Percentiles rank a stretch among this genome's conserved stretches.
Evolutionary conservation across 1,140 invertebrate genomes (phyloP).

Genomic region (Psilanteris sp.): DNA sequence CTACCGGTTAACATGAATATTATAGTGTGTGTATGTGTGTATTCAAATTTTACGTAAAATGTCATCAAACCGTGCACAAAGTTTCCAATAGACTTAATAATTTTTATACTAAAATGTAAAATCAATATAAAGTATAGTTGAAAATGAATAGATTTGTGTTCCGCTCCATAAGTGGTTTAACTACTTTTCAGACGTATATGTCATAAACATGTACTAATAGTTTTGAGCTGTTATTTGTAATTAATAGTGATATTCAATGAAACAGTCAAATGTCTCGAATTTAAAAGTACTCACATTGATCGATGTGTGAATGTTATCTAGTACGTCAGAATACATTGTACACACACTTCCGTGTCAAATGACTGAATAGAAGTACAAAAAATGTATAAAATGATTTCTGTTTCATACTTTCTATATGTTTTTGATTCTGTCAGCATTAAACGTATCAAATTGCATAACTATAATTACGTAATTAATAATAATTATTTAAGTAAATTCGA

Average conservation of each 20-base stretch:
- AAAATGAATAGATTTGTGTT: too few species aligned
- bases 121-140: too few species aligned
- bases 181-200: slow-evolving; percentile 25
- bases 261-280: slow-evolving; percentile 5
- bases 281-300: slow-evolving; percentile 11
- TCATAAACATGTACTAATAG: slow-evolving; percentile 22
- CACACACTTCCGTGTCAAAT: slow-evolving; percentile 5
- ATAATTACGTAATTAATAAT: neutral
- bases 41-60: too few species aligned
- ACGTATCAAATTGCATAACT: slow-evolving; percentile 1
- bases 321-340: slow-evolving; percentile 13
- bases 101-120: too few species aligned
- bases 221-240: slow-evolving; percentile 28
- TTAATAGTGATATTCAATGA: slow-evolving; percentile 38
- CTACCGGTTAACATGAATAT: too few species aligned
- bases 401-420: slow-evolving; percentile 12
- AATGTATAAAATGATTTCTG: slow-evolving; percentile 3
- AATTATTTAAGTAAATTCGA: too few species aligned
- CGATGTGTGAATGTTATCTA: slow-evolving; percentile 16
- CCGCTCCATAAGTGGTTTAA: slow-evolving; percentile 28
- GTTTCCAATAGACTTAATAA: too few species aligned
- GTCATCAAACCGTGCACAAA: too few species aligned
- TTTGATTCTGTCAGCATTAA: slow-evolving; percentile 9
- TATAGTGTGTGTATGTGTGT: too few species aligned
- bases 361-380: neutral